These are phyloP conservation scores for Alectura lathami DNA, from an alignment of 2,113 vertebrate genomes.

Conservation along the genomic window DNA sequence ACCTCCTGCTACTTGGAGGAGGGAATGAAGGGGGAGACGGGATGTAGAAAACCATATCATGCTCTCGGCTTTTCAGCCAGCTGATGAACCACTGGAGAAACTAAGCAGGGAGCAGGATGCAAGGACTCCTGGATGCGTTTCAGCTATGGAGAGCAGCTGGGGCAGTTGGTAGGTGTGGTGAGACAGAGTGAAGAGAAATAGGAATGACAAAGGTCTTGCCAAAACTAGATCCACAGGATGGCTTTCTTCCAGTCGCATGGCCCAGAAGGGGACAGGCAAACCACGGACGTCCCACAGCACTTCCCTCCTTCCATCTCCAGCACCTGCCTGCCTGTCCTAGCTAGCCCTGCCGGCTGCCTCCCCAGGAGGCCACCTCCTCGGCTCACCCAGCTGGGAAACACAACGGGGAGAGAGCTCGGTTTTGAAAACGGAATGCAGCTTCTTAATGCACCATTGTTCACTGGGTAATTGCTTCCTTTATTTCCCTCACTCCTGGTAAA, in stretches of 20 bases:
- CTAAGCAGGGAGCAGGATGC: not conserved
- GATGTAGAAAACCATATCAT: accelerated
- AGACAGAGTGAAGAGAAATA: not conserved
- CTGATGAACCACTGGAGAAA: not conserved
- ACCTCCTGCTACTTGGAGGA: not conserved
- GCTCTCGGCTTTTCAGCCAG: not conserved
- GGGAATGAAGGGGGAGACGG: not conserved
- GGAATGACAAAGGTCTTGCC: not conserved
- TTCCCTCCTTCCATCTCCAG: not conserved
- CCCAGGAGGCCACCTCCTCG: not conserved
- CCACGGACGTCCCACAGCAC: not conserved
- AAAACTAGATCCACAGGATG: not conserved
- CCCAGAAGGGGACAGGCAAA: not conserved
- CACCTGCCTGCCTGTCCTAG: not conserved
- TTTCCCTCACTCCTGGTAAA: constrained; percentile 65
- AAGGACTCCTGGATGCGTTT: not conserved
- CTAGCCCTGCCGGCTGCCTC: not conserved
- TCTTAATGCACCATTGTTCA: constrained; percentile 71
- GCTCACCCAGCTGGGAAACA: constrained; percentile 32
- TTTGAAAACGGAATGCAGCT: constrained; percentile 63
- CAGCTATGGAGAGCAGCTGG: not conserved
- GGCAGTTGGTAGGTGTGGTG: accelerated
- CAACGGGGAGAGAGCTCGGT: constrained; percentile 19
- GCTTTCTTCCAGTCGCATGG: not conserved
- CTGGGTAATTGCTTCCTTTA: constrained; percentile 75